Evolutionary conservation across 2,888 invertebrate genomes (phyloP).

Genomic region (Leptopilina drosophilae): DNA sequence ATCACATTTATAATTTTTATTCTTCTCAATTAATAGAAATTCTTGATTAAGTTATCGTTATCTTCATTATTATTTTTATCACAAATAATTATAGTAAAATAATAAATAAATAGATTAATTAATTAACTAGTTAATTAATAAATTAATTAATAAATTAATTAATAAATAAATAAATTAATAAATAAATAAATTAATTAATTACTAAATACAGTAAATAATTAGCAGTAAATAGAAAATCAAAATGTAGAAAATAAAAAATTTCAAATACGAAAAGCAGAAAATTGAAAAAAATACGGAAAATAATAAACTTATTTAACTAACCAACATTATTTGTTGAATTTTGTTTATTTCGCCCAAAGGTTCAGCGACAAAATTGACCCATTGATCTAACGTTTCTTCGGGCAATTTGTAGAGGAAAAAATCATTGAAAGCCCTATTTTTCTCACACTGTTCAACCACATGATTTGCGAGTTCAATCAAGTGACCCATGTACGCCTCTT

Average conservation of each 20-base stretch:
- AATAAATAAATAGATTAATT: no score
- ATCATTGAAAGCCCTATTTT: conserved; percentile 79
- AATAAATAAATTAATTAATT: no score
- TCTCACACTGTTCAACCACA: conserved; percentile 79
- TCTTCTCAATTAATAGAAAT: no score
- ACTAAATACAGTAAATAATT: no score
- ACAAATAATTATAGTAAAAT: no score
- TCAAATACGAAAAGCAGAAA: not conserved
- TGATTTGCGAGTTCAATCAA: conserved; percentile 81
- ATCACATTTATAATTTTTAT: no score
- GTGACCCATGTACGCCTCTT: conserved; percentile 84
- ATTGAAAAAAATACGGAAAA: not conserved
- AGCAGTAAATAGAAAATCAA: not conserved
- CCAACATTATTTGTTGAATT: conserved; percentile 70
- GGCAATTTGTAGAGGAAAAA: conserved; percentile 79
- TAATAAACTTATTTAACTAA: conserved; percentile 51
- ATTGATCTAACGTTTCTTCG: conserved; percentile 72
- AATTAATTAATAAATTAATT: no score
- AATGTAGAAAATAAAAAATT: not conserved
- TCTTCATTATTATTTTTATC: no score
- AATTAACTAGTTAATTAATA: no score
- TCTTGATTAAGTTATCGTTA: no score
- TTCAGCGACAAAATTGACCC: conserved; percentile 67
- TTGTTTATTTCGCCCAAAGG: conserved; percentile 71
- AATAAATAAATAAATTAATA: no score